Percentiles rank a stretch among this genome's conserved stretches.
Conservation (phyloP, 1,140 invertebrate genomes). For the Tribolium castaneum region DNA sequence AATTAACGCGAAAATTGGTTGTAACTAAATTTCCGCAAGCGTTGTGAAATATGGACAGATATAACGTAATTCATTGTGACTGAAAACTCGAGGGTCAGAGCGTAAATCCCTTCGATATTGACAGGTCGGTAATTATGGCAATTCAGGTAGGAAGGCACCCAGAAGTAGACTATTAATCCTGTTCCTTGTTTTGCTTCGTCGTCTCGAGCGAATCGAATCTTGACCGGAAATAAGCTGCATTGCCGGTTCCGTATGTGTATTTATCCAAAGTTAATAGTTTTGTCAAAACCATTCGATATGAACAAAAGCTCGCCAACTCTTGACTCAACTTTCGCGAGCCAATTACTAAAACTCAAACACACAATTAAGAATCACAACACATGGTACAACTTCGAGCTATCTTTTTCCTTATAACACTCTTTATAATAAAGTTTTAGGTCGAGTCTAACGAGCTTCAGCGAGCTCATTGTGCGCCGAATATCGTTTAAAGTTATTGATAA, state of each 20-base stretch:
- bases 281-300: neutral
- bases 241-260: neutral
- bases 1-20: no score
- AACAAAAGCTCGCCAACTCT: conserved; percentile 5
- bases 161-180: neutral
- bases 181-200: neutral
- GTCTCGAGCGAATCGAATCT: neutral
- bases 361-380: conserved; percentile 31
- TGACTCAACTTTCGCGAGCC: neutral
- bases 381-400: conserved; percentile 29
- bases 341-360: conserved; percentile 29
- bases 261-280: conserved; percentile 21
- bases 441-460: conserved; percentile 1
- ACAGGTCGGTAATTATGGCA: neutral
- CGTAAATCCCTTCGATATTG: neutral
- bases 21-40: neutral
- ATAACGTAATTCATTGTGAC: neutral
- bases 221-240: neutral
- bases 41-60: neutral
- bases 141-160: neutral
- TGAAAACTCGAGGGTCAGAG: neutral
- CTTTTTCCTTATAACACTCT: conserved; percentile 16
- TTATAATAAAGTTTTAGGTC: conserved; percentile 31
- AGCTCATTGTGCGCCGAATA: conserved; percentile 22
- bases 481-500: conserved; percentile 34